Percentiles rank a stretch among this genome's conserved stretches.
Conservation (phyloP, 2,113 vertebrate species). For the Dissostichus mawsoni region DNA sequence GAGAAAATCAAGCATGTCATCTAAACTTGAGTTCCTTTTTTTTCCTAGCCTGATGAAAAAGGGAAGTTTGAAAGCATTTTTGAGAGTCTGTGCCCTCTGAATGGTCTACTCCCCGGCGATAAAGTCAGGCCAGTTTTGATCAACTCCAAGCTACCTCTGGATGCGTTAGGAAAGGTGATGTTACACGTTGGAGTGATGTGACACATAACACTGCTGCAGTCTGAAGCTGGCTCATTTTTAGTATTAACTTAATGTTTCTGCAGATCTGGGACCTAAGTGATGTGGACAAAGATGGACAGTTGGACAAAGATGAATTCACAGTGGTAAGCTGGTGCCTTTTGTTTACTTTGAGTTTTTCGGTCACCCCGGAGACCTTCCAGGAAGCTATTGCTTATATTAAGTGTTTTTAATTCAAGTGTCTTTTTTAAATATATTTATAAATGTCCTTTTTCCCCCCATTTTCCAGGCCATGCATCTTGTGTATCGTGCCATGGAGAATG, state of each 20-base stretch:
- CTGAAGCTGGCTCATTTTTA: constrained; percentile 10
- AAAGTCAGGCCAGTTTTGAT: constrained; percentile 97
- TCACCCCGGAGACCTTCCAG: not conserved
- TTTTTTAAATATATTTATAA: not conserved
- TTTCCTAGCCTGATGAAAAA: constrained; percentile 91
- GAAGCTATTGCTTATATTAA: not conserved
- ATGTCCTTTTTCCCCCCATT: not conserved
- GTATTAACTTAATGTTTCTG: constrained; percentile 6
- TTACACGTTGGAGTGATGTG: not conserved
- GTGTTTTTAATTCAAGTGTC: not conserved
- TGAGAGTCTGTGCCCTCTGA: constrained; percentile 92
- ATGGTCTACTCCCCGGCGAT: constrained; percentile 94
- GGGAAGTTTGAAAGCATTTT: constrained; percentile 97
- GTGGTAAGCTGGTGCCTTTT: constrained; percentile 85
- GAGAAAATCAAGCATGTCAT: not conserved
- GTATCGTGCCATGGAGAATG: constrained; percentile 95
- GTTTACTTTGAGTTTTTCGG: not conserved
- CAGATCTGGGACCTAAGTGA: constrained; percentile 99
- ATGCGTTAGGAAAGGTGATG: constrained; percentile 93
- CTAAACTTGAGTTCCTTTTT: constrained; percentile 10
- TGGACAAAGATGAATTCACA: constrained; percentile 97
- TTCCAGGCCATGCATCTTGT: constrained; percentile 96
- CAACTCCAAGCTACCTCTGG: constrained; percentile 97
- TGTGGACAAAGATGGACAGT: constrained; percentile 94
- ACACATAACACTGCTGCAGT: not conserved